A percentile compares a stretch with the other conserved stretches of the same genome.
phyloP scores from a whole-genome alignment of 2,888 invertebrate species.

The Drosophila quasianomalipes region DNA sequence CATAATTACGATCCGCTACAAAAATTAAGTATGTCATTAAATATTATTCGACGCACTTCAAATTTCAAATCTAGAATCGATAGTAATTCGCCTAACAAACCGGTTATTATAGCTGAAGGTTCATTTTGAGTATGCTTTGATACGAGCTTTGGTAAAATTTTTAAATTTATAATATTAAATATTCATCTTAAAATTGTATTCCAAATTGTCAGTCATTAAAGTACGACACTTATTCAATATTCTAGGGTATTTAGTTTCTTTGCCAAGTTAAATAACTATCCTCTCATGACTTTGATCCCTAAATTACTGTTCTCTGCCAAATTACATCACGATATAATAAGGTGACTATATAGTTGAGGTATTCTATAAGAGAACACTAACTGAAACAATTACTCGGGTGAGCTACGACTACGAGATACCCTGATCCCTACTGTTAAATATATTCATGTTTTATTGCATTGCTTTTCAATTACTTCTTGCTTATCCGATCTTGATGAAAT shows the following conservation, averaged over 20 bases:
- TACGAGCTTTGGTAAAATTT: neutral
- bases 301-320: neutral
- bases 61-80: neutral
- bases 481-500: neutral
- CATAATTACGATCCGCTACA: constrained; percentile 64
- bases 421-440: neutral
- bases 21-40: constrained; percentile 69
- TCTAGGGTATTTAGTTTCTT: neutral
- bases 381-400: neutral
- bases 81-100: neutral
- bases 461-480: neutral
- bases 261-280: neutral
- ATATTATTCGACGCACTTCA: constrained; percentile 22
- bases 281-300: neutral
- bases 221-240: neutral
- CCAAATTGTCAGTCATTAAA: neutral
- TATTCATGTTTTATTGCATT: neutral
- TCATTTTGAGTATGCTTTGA: neutral
- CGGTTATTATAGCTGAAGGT: neutral
- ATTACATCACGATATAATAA: neutral
- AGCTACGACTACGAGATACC: neutral
- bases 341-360: neutral
- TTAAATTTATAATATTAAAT: neutral
- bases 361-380: neutral
- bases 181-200: neutral